A percentile compares a stretch with the other conserved stretches of the same genome.
Conservation (phyloP, 2,113 vertebrate genomes). For the Baryphthengus martii region DNA sequence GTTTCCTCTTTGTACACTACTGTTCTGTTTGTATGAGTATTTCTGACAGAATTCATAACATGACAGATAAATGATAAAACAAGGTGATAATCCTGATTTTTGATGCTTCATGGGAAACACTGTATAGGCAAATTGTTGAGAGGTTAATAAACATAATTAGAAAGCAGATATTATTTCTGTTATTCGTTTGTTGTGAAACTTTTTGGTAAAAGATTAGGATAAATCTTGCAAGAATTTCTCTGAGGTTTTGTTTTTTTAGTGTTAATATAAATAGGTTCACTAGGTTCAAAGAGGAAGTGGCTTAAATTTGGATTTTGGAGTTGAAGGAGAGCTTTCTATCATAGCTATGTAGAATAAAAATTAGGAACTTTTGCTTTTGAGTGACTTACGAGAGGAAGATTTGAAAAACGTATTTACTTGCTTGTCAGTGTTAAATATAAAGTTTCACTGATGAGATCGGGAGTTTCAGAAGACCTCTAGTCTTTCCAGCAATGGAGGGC, state of each 20-base stretch:
- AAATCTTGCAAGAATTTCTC: neutral
- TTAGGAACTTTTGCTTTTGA: neutral
- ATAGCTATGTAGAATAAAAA: neutral
- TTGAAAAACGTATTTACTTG: neutral
- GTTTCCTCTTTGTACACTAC: neutral
- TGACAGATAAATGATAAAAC: neutral
- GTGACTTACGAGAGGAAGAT: neutral
- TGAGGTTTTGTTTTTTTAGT: neutral
- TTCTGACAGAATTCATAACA: too few species aligned
- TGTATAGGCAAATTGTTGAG: neutral
- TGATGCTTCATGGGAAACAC: neutral
- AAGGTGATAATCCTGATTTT: neutral
- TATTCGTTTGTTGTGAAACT: neutral
- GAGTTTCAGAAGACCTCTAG: neutral
- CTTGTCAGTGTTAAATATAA: neutral
- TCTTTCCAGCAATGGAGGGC: neutral
- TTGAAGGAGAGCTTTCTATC: neutral
- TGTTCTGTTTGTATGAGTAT: neutral
- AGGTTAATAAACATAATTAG: neutral
- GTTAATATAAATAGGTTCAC: neutral
- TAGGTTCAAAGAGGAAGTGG: neutral
- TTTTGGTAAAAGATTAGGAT: neutral
- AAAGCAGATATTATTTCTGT: neutral
- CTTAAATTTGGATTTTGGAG: neutral
- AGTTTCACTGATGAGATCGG: neutral